A percentile compares a stretch with the other conserved stretches of the same genome.
Evolutionary conservation across 2,113 vertebrate genomes (phyloP).

Genomic region (Plecturocebus donacophilus): DNA sequence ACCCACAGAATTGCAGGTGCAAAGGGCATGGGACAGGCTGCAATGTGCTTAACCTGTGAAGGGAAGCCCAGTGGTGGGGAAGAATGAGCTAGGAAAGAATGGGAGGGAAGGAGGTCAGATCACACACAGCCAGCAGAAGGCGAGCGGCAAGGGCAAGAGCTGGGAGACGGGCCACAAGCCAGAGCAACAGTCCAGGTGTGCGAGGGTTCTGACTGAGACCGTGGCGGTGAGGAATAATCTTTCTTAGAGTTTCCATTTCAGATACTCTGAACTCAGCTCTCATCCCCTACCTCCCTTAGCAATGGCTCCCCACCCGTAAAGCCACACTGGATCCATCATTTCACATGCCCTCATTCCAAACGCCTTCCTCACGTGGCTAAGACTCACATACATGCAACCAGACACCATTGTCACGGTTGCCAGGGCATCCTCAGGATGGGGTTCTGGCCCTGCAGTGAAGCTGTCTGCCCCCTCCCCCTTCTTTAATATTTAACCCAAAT

Average conservation of each 20-base stretch:
- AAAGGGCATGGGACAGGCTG: neutral
- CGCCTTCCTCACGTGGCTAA: neutral
- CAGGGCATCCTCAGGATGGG: neutral
- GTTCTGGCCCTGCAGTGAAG: no score
- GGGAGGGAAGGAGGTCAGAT: neutral
- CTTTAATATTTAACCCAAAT: neutral
- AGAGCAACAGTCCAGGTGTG: no score
- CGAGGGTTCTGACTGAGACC: neutral
- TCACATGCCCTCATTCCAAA: neutral
- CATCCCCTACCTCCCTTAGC: neutral
- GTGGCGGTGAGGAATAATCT: neutral
- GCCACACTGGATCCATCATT: fast-evolving
- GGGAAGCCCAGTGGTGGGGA: neutral
- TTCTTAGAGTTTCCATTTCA: neutral
- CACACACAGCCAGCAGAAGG: fast-evolving
- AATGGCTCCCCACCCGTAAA: neutral
- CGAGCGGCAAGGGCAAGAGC: no score
- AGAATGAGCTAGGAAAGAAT: neutral
- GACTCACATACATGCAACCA: neutral
- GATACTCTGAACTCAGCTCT: neutral
- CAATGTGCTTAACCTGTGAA: fast-evolving
- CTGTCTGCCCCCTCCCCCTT: neutral
- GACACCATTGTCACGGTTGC: neutral
- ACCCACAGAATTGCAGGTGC: neutral
- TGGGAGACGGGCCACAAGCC: neutral